Evolutionary conservation across 2,888 invertebrate genomes (phyloP).

Genomic region (Tenthredo amoena): DNA sequence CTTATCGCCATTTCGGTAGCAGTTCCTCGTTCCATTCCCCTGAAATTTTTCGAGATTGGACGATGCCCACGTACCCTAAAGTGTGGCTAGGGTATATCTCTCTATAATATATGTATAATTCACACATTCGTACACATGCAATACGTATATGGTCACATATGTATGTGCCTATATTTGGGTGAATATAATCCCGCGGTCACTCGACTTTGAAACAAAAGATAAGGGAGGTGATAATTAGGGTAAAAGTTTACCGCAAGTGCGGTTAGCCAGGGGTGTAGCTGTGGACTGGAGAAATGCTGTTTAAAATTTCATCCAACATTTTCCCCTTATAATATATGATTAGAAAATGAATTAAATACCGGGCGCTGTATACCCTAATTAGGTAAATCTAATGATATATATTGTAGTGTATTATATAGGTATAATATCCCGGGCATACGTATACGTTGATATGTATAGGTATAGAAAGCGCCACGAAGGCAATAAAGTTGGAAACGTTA

Average conservation of each 20-base stretch:
- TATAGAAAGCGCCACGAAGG: not conserved
- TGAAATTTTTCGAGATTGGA: not conserved
- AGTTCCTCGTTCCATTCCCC: not conserved
- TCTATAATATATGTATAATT: not conserved
- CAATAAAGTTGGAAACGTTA: constrained; percentile 45
- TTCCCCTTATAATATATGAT: not conserved
- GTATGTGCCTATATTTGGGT: not conserved
- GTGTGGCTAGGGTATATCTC: not conserved
- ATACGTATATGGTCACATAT: not conserved
- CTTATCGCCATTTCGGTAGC: constrained; percentile 26
- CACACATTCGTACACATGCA: not conserved
- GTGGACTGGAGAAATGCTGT: not conserved
- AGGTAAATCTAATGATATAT: not conserved
- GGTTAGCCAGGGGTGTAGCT: not conserved
- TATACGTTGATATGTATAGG: too few species aligned
- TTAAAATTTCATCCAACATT: not conserved
- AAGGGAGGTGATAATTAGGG: not conserved
- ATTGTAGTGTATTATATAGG: not conserved
- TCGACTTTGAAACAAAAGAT: not conserved
- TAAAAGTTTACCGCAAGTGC: constrained; percentile 1
- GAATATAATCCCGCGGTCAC: not conserved
- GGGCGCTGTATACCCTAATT: too few species aligned
- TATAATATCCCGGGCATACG: not conserved
- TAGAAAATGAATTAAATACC: not conserved
- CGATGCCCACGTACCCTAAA: not conserved